A percentile compares a stretch with the other conserved stretches of the same genome.
Conservation (phyloP, 2,797 vertebrate genomes). For the Crenichthys baileyi region DNA sequence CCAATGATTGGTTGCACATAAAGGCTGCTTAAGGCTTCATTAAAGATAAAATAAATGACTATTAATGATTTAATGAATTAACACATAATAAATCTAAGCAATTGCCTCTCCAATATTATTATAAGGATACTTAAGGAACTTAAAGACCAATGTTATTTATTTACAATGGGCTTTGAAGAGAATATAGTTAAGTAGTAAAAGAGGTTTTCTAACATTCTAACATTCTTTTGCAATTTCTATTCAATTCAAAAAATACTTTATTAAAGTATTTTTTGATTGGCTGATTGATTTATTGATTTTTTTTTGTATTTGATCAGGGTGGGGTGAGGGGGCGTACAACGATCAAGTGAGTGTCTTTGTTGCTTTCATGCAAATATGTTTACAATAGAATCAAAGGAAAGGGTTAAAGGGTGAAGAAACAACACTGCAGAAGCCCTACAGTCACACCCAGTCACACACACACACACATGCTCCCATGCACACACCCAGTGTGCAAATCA, state of each 20-base stretch:
- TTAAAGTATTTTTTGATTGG: too few species aligned
- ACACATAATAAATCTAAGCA: neutral
- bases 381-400: conserved; percentile 23
- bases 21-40: neutral
- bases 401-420: conserved; percentile 42
- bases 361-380: conserved; percentile 39
- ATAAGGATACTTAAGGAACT: too few species aligned
- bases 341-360: neutral
- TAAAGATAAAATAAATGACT: neutral
- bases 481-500: conserved; percentile 55
- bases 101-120: neutral
- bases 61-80: neutral
- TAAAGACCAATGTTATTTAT: neutral
- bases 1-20: neutral
- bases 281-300: too few species aligned
- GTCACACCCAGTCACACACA: conserved; percentile 27
- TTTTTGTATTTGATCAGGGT: neutral
- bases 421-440: conserved; percentile 20
- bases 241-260: too few species aligned
- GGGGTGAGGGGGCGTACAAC: neutral
- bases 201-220: too few species aligned
- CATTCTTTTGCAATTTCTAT: too few species aligned
- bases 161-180: neutral
- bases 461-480: conserved; percentile 1
- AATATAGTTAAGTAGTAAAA: neutral